Base-by-base conservation (phyloP, 2,888 invertebrate species). In the Elgonia sp. region DNA sequence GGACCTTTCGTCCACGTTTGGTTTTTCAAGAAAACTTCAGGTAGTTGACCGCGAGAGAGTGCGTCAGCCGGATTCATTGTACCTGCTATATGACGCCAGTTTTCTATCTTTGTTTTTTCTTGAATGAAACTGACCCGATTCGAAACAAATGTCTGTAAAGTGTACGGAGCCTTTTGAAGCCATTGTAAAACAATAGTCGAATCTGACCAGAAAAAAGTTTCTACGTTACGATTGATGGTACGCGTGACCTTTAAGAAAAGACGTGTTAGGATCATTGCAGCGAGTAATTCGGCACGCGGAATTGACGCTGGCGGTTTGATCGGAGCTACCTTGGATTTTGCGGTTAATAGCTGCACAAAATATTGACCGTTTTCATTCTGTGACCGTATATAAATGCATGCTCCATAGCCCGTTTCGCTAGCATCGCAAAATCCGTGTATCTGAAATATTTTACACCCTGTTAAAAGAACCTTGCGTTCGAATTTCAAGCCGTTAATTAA, bases 391-490 rank as follows among this genome's bases (percentile, higher is more conserved):
- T 83, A 89, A 5, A 90, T 60, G 42, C 89, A 89, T 3, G 90
- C 90, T 37, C 89, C 91, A 21, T 90, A 91, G 8, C 87, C 90
- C 10, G 18, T 73, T 50, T 89, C 84, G 40, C 89, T 90, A 0
- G 91, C 91, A 76, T 0, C 62, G 39, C 29, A 29, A 29, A 29
- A 29, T 29, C 29, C 29, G 5, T 29, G 29, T 29, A 29, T 29
- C 5, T 29, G 29, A 29, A 29, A 3, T 29, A 1, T 5, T 4
- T 10, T 29, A n/a, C 67, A 10, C 1, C 79, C 18, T 10, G 20
- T 16, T 5, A 73, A 12, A 12, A 83, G 37, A 6, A 90, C 67
- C 29, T 60, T 80, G 12, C 91, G 69, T 29, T 55, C 39, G 21
- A 90, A 87, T 18, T 18, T 10, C 0, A 90, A 20, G 3, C 89